Conservation (phyloP, 2,797 vertebrate species). For the Coregonus sp. region DNA sequence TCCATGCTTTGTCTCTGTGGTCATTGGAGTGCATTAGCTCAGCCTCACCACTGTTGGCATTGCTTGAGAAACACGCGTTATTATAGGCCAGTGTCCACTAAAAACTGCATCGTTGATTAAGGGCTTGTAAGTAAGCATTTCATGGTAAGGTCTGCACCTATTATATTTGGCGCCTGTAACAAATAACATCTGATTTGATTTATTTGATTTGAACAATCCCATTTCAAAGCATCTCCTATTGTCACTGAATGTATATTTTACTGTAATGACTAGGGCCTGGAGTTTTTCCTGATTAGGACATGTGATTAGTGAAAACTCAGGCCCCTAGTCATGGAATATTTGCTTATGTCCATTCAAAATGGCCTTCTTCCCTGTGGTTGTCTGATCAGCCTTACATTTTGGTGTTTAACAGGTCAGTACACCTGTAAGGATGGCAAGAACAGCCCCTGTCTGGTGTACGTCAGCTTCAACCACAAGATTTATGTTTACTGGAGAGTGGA, state of each 20-base stretch:
- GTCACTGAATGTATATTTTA: neutral
- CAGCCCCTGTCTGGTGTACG: conserved; percentile 94
- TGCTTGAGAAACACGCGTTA: conserved; percentile 1
- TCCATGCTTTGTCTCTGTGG: conserved; percentile 8
- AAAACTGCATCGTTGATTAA: too few relatives aligned
- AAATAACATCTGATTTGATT: neutral
- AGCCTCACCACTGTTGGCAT: conserved; percentile 24
- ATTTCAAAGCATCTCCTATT: neutral
- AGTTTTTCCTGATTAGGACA: neutral
- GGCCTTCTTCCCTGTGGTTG: too few relatives aligned
- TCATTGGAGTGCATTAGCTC: conserved; percentile 28
- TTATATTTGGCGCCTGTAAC: too few relatives aligned
- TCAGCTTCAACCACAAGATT: conserved; percentile 96
- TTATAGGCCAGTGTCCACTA: neutral
- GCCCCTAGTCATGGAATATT: neutral
- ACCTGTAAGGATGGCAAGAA: conserved; percentile 90
- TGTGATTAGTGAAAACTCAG: neutral
- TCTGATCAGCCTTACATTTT: neutral
- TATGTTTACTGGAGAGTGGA: conserved; percentile 95
- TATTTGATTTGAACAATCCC: neutral
- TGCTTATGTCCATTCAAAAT: too few relatives aligned
- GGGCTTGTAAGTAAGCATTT: too few relatives aligned
- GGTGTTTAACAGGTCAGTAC: neutral
- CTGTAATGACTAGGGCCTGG: neutral
- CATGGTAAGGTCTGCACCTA: too few relatives aligned